Base-by-base conservation (phyloP, 2,888 invertebrate species). In the Lucinisca nassula region DNA sequence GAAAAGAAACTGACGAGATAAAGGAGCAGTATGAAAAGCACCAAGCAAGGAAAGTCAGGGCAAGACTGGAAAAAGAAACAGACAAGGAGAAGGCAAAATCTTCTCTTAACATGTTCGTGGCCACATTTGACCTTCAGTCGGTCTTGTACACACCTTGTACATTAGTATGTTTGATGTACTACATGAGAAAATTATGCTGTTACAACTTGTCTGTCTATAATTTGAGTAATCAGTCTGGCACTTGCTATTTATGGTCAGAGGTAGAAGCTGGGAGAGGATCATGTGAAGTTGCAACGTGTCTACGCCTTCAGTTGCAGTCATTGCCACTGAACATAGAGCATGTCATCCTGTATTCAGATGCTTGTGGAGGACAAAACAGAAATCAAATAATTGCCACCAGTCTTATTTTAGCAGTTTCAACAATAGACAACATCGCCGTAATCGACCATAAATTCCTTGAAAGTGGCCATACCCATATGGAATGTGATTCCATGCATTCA, bases 401-500 rank as follows among this genome's bases (percentile, higher is more conserved):
- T 32, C 76, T 87, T 10, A 49, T 89, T 0, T 51, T 81, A 83
- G 35, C 87, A n/a, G 77, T 87, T 17, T 45, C 67, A 27, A n/a
- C 58, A 27, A 80, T 84, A 38, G 38, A 24, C 51, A 38, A 55
- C 24, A 55, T 85, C 21, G 77, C 83, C 49, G 51, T 72, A 17
- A 77, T 87, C 58, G 81, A 87, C 55, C 87, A 80, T 38, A 88
- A 87, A 74, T 85, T 88, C 74, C 30, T 87, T 0, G 87, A 87
- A 45, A 81, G 79, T 70, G 83, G 85, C 14, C 87, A 87, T 73
- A 82, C 86, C 21, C 88, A 90, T 38, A 90, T 90, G 84, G 85
- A 84, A 67, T 83, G 75, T n/a, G 77, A 90, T 45, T 72, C 76
- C 32, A 85, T 90, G 82, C 88, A 88, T 67, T 45, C 83, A 3